Conservation (phyloP, 1,140 invertebrate species). For the Zaprionus vittiger region DNA sequence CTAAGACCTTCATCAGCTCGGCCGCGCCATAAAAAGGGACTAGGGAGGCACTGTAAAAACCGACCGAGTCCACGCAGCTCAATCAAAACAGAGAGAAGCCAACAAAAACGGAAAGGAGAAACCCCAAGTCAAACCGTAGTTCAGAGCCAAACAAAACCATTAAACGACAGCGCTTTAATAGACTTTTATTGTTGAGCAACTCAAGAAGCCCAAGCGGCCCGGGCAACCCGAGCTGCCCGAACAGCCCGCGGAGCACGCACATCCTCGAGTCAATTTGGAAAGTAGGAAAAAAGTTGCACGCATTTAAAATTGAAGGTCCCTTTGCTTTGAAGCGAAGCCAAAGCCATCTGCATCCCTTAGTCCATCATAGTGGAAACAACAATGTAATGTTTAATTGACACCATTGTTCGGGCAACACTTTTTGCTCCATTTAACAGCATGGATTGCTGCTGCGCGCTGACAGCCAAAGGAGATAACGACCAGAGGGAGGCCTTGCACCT, state of each 20-base stretch:
- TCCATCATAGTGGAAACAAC: constrained; percentile 61
- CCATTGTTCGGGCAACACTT: constrained; percentile 80
- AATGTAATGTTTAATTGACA: constrained; percentile 82
- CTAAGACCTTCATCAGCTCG: constrained; percentile 65
- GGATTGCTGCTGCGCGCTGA: constrained; percentile 69
- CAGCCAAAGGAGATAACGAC: constrained; percentile 62
- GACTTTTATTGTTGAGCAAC: constrained; percentile 54
- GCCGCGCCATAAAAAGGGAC: constrained; percentile 47
- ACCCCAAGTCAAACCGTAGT: constrained; percentile 33
- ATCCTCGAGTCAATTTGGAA: constrained; percentile 32
- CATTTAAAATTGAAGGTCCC: constrained; percentile 66
- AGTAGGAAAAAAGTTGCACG: constrained; percentile 39
- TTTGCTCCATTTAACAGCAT: constrained; percentile 82
- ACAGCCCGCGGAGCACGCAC: constrained; percentile 12
- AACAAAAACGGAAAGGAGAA: constrained; percentile 25
- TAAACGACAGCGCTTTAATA: constrained; percentile 59
- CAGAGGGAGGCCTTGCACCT: neutral
- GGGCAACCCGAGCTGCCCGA: neutral
- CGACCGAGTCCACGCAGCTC: neutral
- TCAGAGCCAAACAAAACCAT: constrained; percentile 44
- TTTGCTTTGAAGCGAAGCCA: constrained; percentile 9
- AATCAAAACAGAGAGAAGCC: constrained; percentile 6
- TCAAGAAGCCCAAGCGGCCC: constrained; percentile 19
- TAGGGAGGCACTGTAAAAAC: neutral
- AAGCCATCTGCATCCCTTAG: constrained; percentile 43